phyloP scores from a whole-genome alignment of 2,797 vertebrate genomes.

The Harpagifer antarcticus region DNA sequence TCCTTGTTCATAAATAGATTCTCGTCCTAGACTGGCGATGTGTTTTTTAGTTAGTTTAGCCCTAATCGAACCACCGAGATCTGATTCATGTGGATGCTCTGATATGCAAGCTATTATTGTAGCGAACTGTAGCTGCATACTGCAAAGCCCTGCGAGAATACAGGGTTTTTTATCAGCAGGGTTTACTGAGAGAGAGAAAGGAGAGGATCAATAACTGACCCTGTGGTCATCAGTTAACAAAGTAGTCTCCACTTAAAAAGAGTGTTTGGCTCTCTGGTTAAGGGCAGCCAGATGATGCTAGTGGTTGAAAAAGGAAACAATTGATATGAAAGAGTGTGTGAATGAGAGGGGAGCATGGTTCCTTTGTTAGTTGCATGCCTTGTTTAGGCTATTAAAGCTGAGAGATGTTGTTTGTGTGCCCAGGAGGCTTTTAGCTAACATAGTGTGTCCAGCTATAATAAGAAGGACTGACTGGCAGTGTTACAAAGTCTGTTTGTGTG shows the following conservation, averaged over 20 bases:
- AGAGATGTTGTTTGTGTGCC: conserved; percentile 74
- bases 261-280: conserved; percentile 81
- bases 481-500: conserved; percentile 41
- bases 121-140: conserved; percentile 61
- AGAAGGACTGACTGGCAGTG: conserved; percentile 65
- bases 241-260: conserved; percentile 84
- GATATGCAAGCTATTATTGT: conserved; percentile 83
- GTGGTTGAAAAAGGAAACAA: conserved; percentile 79
- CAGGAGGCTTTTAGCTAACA: conserved; percentile 73
- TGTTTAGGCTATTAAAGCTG: conserved; percentile 79
- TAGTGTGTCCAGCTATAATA: conserved; percentile 73
- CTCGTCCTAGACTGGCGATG: conserved; percentile 71
- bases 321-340: conserved; percentile 75
- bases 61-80: conserved; percentile 78
- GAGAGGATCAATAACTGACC: conserved; percentile 86
- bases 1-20: conserved; percentile 80
- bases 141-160: conserved; percentile 67
- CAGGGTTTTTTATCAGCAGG: conserved; percentile 73
- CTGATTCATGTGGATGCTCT: conserved; percentile 81
- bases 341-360: conserved; percentile 69
- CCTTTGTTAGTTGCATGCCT: conserved; percentile 78
- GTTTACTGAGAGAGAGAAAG: conserved; percentile 71
- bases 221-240: conserved; percentile 87
- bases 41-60: conserved; percentile 60
- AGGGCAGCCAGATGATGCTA: conserved; percentile 83